Percentiles rank a stretch among this genome's conserved stretches.
These are phyloP conservation scores for Drepana arcuata DNA, from an alignment of 1,140 invertebrate genomes.

Conservation along the genomic window DNA sequence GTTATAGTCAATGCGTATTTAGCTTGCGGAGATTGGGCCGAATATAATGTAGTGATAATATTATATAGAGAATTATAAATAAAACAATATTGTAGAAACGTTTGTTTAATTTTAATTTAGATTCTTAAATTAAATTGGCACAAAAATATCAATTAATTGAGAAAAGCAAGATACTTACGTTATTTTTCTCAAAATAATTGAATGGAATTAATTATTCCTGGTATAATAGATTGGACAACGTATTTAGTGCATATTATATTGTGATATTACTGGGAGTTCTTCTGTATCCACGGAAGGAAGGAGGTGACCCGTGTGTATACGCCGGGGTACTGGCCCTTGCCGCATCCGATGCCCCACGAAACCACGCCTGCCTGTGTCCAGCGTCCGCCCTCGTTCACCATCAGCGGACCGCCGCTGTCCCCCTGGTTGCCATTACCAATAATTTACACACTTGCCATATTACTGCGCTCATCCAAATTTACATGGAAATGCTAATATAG, in stretches of 20 bases:
- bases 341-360: slow-evolving; percentile 95
- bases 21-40: not conserved
- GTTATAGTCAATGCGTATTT: slow-evolving; percentile 1
- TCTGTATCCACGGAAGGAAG: slow-evolving; percentile 68
- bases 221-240: too few species aligned
- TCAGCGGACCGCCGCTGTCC: slow-evolving; percentile 92
- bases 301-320: slow-evolving; percentile 85
- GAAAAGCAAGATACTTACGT: slow-evolving; percentile 45
- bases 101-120: slow-evolving; percentile 20
- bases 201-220: slow-evolving; percentile 13
- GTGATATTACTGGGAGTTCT: slow-evolving; percentile 57
- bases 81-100: slow-evolving; percentile 19
- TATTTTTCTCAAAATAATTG: slow-evolving; percentile 65
- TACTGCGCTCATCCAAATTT: not conserved
- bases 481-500: too few species aligned
- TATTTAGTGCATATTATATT: too few species aligned
- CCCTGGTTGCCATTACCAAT: slow-evolving; percentile 79
- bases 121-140: slow-evolving; percentile 24
- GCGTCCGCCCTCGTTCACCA: slow-evolving; percentile 82
- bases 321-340: slow-evolving; percentile 91
- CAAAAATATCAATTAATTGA: slow-evolving; percentile 46
- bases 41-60: slow-evolving; percentile 1
- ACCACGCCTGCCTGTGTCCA: slow-evolving; percentile 92
- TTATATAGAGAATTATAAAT: slow-evolving; percentile 14
- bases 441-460: not conserved